phyloP scores from a whole-genome alignment of 2,797 vertebrate species.

The Antrozous pallidus region DNA sequence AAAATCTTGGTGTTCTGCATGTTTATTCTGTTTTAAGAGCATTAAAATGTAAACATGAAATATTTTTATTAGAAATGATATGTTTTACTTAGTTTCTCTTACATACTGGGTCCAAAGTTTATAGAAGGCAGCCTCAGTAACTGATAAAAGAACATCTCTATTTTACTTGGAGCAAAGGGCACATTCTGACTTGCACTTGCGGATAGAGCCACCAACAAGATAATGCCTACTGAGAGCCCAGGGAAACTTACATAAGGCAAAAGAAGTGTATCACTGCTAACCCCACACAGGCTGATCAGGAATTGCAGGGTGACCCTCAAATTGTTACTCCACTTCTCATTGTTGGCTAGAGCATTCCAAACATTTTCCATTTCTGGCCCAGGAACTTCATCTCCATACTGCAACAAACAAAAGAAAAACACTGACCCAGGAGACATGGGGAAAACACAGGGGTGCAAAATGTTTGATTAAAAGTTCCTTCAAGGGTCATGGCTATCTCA shows the following conservation, averaged over 20 bases:
- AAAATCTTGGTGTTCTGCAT: background rate
- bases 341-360: slow-evolving; percentile 97
- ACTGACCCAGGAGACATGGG: background rate
- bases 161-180: background rate
- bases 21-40: slow-evolving; percentile 1
- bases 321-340: slow-evolving; percentile 99
- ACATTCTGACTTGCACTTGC: background rate
- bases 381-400: slow-evolving; percentile 98
- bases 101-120: background rate
- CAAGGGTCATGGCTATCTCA: background rate
- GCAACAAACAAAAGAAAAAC: slow-evolving; percentile 49
- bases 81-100: background rate
- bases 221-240: background rate
- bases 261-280: slow-evolving; percentile 97
- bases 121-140: background rate
- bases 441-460: background rate
- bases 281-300: slow-evolving; percentile 97
- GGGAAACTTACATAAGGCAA: slow-evolving; percentile 91
- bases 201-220: background rate
- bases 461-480: background rate
- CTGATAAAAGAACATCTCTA: background rate
- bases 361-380: slow-evolving; percentile 98
- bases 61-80: background rate
- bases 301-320: slow-evolving; percentile 95
- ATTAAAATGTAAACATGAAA: background rate